phyloP scores from a whole-genome alignment of 2,113 vertebrate species.

The Anser brachyrhynchus region DNA sequence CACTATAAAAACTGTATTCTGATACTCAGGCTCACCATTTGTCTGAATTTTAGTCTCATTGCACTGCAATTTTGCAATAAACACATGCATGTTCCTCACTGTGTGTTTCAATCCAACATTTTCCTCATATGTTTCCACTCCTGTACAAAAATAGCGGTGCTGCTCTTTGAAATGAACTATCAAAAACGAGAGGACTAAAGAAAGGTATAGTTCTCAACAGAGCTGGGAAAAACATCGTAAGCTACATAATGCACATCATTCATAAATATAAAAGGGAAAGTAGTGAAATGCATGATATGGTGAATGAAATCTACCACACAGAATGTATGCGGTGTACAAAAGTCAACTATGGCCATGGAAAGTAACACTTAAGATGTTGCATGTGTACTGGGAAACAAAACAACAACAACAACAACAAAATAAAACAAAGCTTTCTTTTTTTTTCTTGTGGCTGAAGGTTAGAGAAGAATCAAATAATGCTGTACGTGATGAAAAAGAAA shows the following conservation, averaged over 20 bases:
- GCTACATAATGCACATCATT: not conserved
- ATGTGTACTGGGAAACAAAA: not conserved
- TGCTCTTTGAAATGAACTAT: not conserved
- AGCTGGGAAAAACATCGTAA: not conserved
- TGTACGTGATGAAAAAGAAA: not conserved
- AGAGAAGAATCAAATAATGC: accelerated
- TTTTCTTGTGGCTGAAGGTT: not conserved
- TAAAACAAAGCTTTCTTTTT: not conserved
- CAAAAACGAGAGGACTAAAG: not conserved
- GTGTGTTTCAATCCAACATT: not conserved
- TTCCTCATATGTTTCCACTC: not conserved
- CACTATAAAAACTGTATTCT: not conserved
- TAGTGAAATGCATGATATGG: not conserved
- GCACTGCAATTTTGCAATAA: not conserved
- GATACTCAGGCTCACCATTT: not conserved
- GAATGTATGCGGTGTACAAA: not conserved
- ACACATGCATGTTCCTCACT: not conserved
- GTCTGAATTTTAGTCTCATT: not conserved
- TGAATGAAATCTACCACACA: not conserved
- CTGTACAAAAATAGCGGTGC: not conserved
- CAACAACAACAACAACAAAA: not conserved
- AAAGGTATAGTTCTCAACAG: not conserved
- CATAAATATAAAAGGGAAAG: not conserved
- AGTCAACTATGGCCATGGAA: not conserved
- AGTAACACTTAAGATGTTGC: not conserved